A percentile compares a stretch with the other conserved stretches of the same genome.
Conservation (phyloP, 2,888 invertebrate genomes). For the Tetrapedia diversipes region DNA sequence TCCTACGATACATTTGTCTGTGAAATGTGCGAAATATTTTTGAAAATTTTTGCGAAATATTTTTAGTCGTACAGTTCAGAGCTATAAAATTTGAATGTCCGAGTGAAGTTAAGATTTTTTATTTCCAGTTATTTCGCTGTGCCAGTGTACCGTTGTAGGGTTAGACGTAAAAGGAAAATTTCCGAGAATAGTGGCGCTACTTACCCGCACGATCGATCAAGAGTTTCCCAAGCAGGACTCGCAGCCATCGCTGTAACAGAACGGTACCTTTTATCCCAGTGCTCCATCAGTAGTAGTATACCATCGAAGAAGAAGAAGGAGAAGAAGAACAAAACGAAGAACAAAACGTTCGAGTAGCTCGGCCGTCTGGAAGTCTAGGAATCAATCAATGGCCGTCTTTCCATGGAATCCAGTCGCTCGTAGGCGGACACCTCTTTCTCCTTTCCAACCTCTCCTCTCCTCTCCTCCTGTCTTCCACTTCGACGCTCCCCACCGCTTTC, state of each 20-base stretch:
- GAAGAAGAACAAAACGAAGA: constrained; percentile 38
- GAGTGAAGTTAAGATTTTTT: too few species aligned
- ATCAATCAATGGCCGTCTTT: constrained; percentile 65
- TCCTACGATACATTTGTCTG: too few species aligned
- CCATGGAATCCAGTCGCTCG: constrained; percentile 52
- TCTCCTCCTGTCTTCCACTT: not conserved
- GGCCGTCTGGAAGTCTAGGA: constrained; percentile 59
- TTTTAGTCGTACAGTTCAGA: too few species aligned
- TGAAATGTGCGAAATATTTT: too few species aligned
- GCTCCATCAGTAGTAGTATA: constrained; percentile 38
- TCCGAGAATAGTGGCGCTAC: too few species aligned
- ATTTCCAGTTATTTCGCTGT: too few species aligned
- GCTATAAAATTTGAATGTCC: too few species aligned
- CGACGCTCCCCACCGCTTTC: not conserved
- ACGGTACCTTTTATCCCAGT: constrained; percentile 48
- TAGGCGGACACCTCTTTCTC: constrained; percentile 50
- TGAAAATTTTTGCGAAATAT: too few species aligned
- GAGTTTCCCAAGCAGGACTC: constrained; percentile 10
- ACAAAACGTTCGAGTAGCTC: constrained; percentile 46
- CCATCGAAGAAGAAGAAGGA: constrained; percentile 13
- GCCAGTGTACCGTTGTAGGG: too few species aligned
- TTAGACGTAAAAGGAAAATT: too few species aligned
- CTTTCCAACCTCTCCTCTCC: not conserved
- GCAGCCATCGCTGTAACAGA: constrained; percentile 43
- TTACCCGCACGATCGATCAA: too few species aligned